These are phyloP conservation scores for Sander vitreus DNA, from an alignment of 2,113 vertebrate species.

Conservation along the genomic window DNA sequence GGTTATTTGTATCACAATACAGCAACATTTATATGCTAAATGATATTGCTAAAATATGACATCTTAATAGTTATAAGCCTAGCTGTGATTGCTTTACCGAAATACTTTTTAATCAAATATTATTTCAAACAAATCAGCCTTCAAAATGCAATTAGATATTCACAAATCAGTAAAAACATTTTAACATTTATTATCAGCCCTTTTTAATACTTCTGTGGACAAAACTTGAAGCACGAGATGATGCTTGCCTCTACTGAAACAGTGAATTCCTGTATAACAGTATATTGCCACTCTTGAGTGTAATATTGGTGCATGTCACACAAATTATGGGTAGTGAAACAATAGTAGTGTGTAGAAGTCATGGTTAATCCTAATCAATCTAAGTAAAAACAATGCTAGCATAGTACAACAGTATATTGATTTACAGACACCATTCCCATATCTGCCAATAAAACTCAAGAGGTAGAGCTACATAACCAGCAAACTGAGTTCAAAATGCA, in stretches of 20 bases:
- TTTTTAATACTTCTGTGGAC: neutral
- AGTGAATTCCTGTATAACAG: neutral
- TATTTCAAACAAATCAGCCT: neutral
- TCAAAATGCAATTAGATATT: neutral
- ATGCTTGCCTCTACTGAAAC: neutral
- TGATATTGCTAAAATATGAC: neutral
- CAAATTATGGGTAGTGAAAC: neutral
- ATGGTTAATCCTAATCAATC: too few relatives aligned
- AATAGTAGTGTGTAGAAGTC: neutral
- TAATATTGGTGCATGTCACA: too few relatives aligned
- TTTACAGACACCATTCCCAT: neutral
- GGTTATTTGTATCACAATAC: neutral
- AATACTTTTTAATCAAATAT: neutral
- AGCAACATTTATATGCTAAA: neutral
- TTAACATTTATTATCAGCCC: neutral
- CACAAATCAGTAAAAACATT: neutral
- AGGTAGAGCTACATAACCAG: neutral
- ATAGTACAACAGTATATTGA: neutral
- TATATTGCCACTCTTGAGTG: neutral
- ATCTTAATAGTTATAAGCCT: neutral
- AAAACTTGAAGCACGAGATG: too few relatives aligned
- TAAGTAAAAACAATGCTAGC: neutral
- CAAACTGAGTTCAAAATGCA: neutral
- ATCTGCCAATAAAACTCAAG: neutral
- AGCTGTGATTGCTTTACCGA: neutral